Base-by-base conservation (phyloP, 2,113 vertebrate genomes). In the Ia io region DNA sequence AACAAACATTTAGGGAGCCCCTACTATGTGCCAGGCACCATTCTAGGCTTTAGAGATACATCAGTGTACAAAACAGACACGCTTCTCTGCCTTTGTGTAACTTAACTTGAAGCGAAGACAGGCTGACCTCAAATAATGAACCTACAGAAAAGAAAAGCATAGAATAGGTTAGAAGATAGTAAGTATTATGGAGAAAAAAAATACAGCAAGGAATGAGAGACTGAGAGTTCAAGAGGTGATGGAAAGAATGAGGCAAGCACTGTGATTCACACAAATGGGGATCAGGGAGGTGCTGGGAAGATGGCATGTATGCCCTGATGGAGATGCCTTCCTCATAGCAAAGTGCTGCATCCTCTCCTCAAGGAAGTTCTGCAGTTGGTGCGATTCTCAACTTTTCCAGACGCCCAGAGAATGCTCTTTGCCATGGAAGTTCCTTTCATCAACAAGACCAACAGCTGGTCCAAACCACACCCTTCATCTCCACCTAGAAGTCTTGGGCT, bases 191-290 rank as follows among this genome's bases (percentile, higher is more conserved):
- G 35, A 35, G 84, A 32, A 63, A 63, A 85, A n/a, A 37, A 47
- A 32, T 23, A 35, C 10, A 73, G 11, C 35, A 69, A 76, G 22
- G 17, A 63, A 69, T 30, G 30, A 88, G 67, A n/a, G 18, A 22
- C 30, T 70, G 28, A 63, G n/a, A 22, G 14, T 42, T 7, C 20
- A 89, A 44, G n/a, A 10, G 65, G 12, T 18, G 30, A 56, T 14
- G 79, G 59, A 56, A 90, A 74, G 63, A 14, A 63, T 17, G 47
- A 65, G 30, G 25, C 32, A 25, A 95, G 79, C 80, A 59, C 7
- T 70, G 23, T 17, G 61, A 61, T 22, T 94, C 6, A 35, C n/a
- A 53, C 17, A 9, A 12, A 9, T 3, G 10, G 71, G 32, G 49
- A 7, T n/a, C 6, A 49, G 37, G 42, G 63, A 53, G 35, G 61